A percentile compares a stretch with the other conserved stretches of the same genome.
Evolutionary conservation across 2,888 invertebrate species (phyloP).

Genomic region (Hoplodrina ambigua): DNA sequence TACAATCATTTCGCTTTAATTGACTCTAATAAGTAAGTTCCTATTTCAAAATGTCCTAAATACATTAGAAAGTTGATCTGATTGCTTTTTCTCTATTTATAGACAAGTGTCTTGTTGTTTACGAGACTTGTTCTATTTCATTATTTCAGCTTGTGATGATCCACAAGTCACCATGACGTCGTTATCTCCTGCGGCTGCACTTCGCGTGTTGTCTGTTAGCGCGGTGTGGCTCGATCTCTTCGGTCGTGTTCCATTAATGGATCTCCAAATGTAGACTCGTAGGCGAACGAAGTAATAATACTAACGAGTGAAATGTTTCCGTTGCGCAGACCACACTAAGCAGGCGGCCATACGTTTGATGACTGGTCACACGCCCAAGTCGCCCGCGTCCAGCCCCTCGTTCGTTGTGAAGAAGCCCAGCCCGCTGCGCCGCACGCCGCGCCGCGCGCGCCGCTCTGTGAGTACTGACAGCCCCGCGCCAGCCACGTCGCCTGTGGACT

Average conservation of each 20-base stretch:
- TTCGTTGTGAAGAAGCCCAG: slow-evolving; percentile 21
- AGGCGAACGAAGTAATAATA: neutral
- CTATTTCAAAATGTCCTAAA: slow-evolving; percentile 7
- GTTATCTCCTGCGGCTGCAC: slow-evolving; percentile 15
- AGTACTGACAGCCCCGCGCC: slow-evolving; percentile 1
- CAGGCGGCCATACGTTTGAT: slow-evolving; percentile 86
- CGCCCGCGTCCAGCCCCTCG: slow-evolving; percentile 21
- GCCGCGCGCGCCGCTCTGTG: slow-evolving; percentile 15
- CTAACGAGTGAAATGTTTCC: neutral
- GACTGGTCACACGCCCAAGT: slow-evolving; percentile 79
- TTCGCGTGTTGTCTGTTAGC: slow-evolving; percentile 15
- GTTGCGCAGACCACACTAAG: slow-evolving; percentile 82
- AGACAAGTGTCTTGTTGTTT: neutral
- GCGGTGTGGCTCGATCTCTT: slow-evolving; percentile 16
- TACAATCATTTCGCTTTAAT: slow-evolving; percentile 2
- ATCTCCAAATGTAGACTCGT: neutral
- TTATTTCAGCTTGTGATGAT: slow-evolving; percentile 9
- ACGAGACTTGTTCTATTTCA: neutral
- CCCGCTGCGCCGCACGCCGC: slow-evolving; percentile 31
- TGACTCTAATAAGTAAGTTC: slow-evolving; percentile 14
- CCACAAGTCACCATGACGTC: slow-evolving; percentile 13
- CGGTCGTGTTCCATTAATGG: slow-evolving; percentile 6
- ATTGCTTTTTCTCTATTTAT: neutral
- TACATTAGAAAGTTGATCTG: neutral
- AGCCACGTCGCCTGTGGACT: too few relatives aligned